Evolutionary conservation across 1,140 invertebrate species (phyloP).

Genomic region (Vanessa atalanta): DNA sequence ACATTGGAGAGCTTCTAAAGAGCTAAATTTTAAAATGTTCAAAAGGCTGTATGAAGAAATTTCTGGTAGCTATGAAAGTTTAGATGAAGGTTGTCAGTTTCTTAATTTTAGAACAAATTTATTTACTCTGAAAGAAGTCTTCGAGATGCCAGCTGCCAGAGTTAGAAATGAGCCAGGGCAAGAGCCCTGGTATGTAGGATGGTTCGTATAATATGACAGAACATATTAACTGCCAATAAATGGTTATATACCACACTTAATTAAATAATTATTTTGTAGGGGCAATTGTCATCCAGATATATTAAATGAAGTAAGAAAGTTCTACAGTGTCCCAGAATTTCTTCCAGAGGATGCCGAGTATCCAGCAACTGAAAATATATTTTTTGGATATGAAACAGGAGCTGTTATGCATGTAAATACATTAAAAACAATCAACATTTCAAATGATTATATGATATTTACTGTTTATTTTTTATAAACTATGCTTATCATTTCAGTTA

Average conservation of each 20-base stretch:
- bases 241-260: background rate
- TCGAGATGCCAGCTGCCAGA: slow-evolving; percentile 87
- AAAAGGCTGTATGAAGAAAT: slow-evolving; percentile 86
- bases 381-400: slow-evolving; percentile 95
- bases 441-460: too few species aligned
- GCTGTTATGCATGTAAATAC: slow-evolving; percentile 93
- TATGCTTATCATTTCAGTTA: slow-evolving; percentile 83
- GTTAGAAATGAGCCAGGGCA: slow-evolving; percentile 83
- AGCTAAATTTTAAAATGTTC: slow-evolving; percentile 89
- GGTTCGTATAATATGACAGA: slow-evolving; percentile 82
- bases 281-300: slow-evolving; percentile 93
- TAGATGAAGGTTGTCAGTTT: slow-evolving; percentile 92
- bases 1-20: slow-evolving; percentile 88
- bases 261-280: slow-evolving; percentile 74
- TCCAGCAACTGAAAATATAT: slow-evolving; percentile 95
- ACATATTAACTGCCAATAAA: background rate
- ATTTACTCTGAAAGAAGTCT: slow-evolving; percentile 87
- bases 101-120: slow-evolving; percentile 94
- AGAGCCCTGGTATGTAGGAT: slow-evolving; percentile 94
- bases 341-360: slow-evolving; percentile 93
- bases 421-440: background rate
- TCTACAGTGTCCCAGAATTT: slow-evolving; percentile 93
- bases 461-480: background rate
- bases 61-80: slow-evolving; percentile 84
- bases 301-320: slow-evolving; percentile 86